These are phyloP conservation scores for Arbacia lixula DNA, from an alignment of 53 echinoderm and acorn worm species.

Conservation along the genomic window DNA sequence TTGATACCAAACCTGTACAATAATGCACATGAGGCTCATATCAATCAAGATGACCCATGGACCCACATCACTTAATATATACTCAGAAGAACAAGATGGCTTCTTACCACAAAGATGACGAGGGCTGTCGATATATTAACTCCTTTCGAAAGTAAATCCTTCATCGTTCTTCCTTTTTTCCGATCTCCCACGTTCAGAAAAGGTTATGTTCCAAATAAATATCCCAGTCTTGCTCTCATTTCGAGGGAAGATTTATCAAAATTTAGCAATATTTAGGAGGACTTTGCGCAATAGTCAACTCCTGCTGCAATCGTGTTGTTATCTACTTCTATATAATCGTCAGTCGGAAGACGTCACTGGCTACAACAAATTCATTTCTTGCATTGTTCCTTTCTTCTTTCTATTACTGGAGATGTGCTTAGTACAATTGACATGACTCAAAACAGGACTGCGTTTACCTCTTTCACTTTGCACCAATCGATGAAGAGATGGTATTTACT, in stretches of 20 bases:
- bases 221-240: conserved; percentile 22
- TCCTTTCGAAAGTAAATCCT: background rate
- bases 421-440: background rate
- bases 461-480: too few relatives aligned
- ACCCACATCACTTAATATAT: too few relatives aligned
- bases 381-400: background rate
- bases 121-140: background rate
- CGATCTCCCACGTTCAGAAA: conserved; percentile 51
- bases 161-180: background rate
- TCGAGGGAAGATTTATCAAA: background rate
- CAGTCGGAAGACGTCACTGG: background rate
- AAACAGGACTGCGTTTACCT: conserved; percentile 17
- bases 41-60: too few relatives aligned
- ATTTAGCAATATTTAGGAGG: conserved; percentile 1
- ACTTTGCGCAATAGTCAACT: conserved; percentile 35
- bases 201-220: conserved; percentile 22
- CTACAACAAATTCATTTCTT: conserved; percentile 17
- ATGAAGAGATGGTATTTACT: too few relatives aligned
- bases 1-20: too few relatives aligned
- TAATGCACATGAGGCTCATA: too few relatives aligned
- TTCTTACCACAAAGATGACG: conserved; percentile 11
- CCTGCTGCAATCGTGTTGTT: background rate
- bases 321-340: conserved; percentile 7
- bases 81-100: conserved; percentile 33
- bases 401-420: conserved; percentile 14